Base-by-base conservation (phyloP, 2,113 vertebrate species). In the Phylloscopus whistleri region DNA sequence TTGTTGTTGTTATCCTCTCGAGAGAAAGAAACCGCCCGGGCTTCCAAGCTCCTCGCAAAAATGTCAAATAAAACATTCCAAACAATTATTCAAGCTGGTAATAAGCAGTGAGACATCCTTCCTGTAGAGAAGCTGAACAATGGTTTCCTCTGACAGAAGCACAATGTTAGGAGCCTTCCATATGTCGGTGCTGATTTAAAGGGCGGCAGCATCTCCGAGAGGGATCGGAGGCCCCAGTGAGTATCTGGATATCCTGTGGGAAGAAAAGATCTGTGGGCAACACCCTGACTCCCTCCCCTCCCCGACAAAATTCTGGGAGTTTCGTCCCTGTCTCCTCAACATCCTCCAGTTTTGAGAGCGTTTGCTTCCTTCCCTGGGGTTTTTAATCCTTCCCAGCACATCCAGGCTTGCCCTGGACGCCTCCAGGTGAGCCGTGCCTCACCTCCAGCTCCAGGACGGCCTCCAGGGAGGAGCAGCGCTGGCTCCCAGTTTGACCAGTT, bases 381-480 rank as follows among this genome's bases (percentile, higher is more conserved):
- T 62, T 83, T 62, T 11, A 10, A 16, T 12, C 14, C 2, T 37
- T 43, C 55, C 55, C 26, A 10, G 49, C 43, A 2, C 27, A 67
- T 16, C 44, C 37, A 13, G 31, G 35, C 27, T 87, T 43, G 91
- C 5, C 95, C 90, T 0, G 48, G 84, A 3, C 28, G 6, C 7
- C 26, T 80, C 18, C 49, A n/a, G 82, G 43, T 55, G 77, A 83
- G 62, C 55, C 37, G 21, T 92, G 69, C 81, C 95, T 96, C 44
- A 98, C 95, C 85, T 98, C 97, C 83, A 98, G 99, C 7, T 82
- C 97, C 97, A 98, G 96, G 63, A 97, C n/a, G 62, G 98, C 97
- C 5, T 97, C 97, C 98, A 98, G 96, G 90, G 97, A 98, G 16
- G 91, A 73, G 62, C 96, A 92, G 30, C 5, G 39, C 18, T 96